phyloP scores from a whole-genome alignment of 2,113 vertebrate species.

The Dicerorhinus sumatrensis region DNA sequence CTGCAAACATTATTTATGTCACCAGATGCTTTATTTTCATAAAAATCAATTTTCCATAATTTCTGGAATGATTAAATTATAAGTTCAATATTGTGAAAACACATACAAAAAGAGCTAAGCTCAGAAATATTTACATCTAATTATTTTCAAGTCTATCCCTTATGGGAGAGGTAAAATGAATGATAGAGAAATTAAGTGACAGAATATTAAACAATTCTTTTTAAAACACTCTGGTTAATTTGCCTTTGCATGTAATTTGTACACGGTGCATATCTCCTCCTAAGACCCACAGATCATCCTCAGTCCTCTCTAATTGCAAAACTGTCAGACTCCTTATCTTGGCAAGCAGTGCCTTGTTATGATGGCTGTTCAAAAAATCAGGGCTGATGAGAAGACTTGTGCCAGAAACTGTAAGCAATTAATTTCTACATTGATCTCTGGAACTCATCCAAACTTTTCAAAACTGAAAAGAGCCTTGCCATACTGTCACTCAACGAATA shows the following conservation, averaged over 20 bases:
- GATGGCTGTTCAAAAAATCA: conserved; percentile 67
- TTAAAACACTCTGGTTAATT: neutral
- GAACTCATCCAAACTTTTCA: conserved; percentile 75
- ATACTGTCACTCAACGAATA: conserved; percentile 11
- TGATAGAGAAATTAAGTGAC: neutral
- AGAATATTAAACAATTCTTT: conserved; percentile 24
- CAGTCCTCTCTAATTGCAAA: conserved; percentile 58
- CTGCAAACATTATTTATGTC: conserved; percentile 5
- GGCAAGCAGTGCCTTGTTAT: conserved; percentile 54
- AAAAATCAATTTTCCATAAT: conserved; percentile 66
- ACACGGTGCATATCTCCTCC: conserved; percentile 33
- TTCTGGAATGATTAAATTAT: conserved; percentile 53
- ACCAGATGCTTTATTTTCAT: conserved; percentile 62
- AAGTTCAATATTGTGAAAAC: neutral
- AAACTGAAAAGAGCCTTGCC: conserved; percentile 49
- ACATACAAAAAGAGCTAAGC: neutral
- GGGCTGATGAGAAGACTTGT: conserved; percentile 74
- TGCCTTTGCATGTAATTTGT: neutral
- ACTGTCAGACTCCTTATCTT: conserved; percentile 41
- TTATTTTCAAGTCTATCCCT: neutral
- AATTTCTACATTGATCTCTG: conserved; percentile 83
- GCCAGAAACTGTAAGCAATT: conserved; percentile 82
- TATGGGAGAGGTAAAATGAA: conserved; percentile 10
- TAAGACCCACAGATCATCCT: neutral
- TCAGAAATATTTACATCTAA: conserved; percentile 50